Base-by-base conservation (phyloP, 2,888 invertebrate species). In the Lypha dubia region DNA sequence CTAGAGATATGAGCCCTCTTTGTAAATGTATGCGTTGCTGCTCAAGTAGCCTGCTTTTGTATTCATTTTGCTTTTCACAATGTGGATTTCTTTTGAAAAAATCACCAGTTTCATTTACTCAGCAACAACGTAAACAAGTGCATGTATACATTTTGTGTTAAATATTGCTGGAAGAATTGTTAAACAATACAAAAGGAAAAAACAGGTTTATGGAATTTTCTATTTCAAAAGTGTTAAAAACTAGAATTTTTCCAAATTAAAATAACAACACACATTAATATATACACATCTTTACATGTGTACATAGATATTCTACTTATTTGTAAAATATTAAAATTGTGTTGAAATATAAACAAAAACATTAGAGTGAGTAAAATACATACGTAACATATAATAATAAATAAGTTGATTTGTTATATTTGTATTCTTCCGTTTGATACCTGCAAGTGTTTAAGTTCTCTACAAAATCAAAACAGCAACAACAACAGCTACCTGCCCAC, bases 11-110 rank as follows among this genome's bases (percentile, higher is more conserved):
- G 46, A 65, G 56, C 56, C 63, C 49, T 73, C 49, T 51, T 65
- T 65, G 56, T 58, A 58, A 49, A 65, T 67, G 73, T 80, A 32
- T 80, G 58, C 51, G 73, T 60, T 49, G 20, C n/a, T 13, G 32
- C 28, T 41, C 58, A 28, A 4, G 3, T 68, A 8, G 62, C 44
- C 49, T 63, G 41, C 13, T 63, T 22, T 22, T 24, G 9, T 24
- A n/a, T 63, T 24, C 44, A 63, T 24, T 63, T 67, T 20, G 8
- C 9, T 32, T 22, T 22, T 49, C 58, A 35, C 32, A 15, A 22
- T 51, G 22, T 49, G 49, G 9, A 32, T 28, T 46, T 28, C n/a
- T 49, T 49, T 49, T 32, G 28, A 65, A 65, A 11, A 24, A 46
- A 49, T 17, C n/a, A 28, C 49, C 32, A 65, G 65, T 65, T 32